Base-by-base conservation (phyloP, 2,113 vertebrate genomes). In the Neoarius graeffei region DNA sequence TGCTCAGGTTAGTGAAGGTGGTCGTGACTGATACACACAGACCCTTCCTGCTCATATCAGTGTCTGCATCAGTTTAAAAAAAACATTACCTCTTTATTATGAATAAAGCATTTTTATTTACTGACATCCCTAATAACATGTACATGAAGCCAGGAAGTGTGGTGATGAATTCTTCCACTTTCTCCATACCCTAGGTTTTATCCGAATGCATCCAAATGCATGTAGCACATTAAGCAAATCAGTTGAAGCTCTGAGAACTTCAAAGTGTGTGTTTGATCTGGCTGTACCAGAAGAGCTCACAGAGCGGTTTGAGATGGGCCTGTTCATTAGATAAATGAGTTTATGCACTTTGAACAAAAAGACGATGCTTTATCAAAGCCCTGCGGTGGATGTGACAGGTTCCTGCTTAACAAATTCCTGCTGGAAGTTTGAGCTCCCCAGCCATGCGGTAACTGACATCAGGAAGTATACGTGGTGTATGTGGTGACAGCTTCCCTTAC, bases 281-380 rank as follows among this genome's bases (percentile, higher is more conserved):
- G 25, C 11, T 1, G n/a, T 48, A n/a, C 20, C 14, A 35, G 42
- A 56, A 59, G 48, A 30, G 25, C 74, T 86, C 15, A 35, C 60
- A 35, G 74, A 66, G 60, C n/a, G n/a, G 17, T 86, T 62, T 77
- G 20, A 59, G 85, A 64, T 62, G 56, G 48, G 48, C 9, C 59
- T 86, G 85, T 79, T 86, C 85, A 86, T 86, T 86, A 86, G 74
- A 86, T 86, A 86, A 86, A 86, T 86, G 85, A 67, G 60, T 80
- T 86, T 79, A 86, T 62, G 10, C 48, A 54, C 85, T 64, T 66
- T 80, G 57, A 86, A 86, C 73, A 86, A 86, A 74, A 35, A 50
- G 59, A 17, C 9, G 14, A 86, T 57, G 50, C 85, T 86, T 81
- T 80, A 86, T 81, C 76, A 86, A 86, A 86, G 85, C 42, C 4